These are phyloP conservation scores for Solea solea DNA, from an alignment of 2,113 vertebrate genomes.

Conservation along the genomic window DNA sequence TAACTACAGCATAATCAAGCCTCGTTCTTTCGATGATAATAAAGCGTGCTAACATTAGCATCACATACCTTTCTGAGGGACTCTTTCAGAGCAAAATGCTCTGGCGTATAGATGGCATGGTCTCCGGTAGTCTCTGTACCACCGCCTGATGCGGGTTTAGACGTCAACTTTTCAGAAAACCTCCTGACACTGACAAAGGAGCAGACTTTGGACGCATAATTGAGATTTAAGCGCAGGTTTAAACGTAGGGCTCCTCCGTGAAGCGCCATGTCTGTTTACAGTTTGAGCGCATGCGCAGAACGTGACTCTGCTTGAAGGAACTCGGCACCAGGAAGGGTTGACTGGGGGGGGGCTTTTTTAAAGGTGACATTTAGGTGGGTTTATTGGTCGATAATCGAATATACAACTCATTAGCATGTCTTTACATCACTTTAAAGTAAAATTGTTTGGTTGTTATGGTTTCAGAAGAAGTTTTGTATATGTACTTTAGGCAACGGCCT, in stretches of 20 bases:
- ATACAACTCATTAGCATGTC: no score
- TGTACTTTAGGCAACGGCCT: no score
- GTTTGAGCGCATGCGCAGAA: slow-evolving; percentile 70
- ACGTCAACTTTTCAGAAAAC: slow-evolving; percentile 63
- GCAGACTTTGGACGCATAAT: slow-evolving; percentile 22
- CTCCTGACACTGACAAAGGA: slow-evolving; percentile 40
- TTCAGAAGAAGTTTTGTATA: no score
- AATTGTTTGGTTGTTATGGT: no score
- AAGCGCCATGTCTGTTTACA: slow-evolving; percentile 74
- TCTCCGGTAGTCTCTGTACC: slow-evolving; percentile 18
- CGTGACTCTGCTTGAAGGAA: background rate
- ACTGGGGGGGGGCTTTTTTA: no score
- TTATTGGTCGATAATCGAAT: no score
- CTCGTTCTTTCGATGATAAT: background rate
- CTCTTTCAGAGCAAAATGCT: slow-evolving; percentile 74
- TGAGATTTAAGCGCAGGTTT: slow-evolving; percentile 13
- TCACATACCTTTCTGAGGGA: slow-evolving; percentile 81
- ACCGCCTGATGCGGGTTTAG: slow-evolving; percentile 38
- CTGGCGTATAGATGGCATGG: slow-evolving; percentile 64
- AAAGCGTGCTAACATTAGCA: background rate
- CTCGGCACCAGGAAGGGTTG: no score
- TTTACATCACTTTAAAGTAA: no score
- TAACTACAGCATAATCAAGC: background rate
- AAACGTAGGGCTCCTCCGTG: background rate
- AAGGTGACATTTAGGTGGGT: no score